These are phyloP conservation scores for Glaucopsyche alexis DNA, from an alignment of 2,888 invertebrate genomes.

Conservation along the genomic window DNA sequence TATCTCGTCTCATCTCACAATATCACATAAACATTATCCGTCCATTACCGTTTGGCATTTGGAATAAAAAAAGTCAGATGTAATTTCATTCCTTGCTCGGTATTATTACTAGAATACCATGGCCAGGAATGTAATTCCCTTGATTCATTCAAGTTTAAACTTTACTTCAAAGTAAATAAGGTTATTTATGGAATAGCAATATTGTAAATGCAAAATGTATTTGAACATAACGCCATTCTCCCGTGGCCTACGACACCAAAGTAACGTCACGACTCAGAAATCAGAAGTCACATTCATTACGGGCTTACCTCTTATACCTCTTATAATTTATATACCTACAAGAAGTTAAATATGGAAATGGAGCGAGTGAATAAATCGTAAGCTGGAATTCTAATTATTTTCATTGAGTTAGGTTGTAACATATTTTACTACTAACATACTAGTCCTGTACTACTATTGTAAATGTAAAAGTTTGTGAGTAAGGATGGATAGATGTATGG, in stretches of 20 bases:
- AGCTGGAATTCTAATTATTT: no score
- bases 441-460: no score
- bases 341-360: no score
- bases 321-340: no score
- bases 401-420: no score
- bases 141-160: slow-evolving; percentile 1
- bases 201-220: slow-evolving; percentile 15
- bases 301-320: background rate
- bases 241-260: slow-evolving; percentile 37
- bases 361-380: no score
- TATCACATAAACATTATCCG: background rate
- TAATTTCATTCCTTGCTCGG: slow-evolving; percentile 24
- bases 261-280: slow-evolving; percentile 32
- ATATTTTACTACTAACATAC: no score
- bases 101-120: slow-evolving; percentile 19
- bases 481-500: no score
- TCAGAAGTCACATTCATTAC: slow-evolving; percentile 7
- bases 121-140: slow-evolving; percentile 20
- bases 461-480: no score
- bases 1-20: background rate
- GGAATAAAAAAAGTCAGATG: slow-evolving; percentile 21
- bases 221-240: slow-evolving; percentile 29
- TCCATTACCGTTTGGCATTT: slow-evolving; percentile 24
- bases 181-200: background rate
- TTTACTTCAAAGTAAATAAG: background rate